Evolutionary conservation across 2,888 invertebrate species (phyloP).

Genomic region (Leptopilina syphax): DNA sequence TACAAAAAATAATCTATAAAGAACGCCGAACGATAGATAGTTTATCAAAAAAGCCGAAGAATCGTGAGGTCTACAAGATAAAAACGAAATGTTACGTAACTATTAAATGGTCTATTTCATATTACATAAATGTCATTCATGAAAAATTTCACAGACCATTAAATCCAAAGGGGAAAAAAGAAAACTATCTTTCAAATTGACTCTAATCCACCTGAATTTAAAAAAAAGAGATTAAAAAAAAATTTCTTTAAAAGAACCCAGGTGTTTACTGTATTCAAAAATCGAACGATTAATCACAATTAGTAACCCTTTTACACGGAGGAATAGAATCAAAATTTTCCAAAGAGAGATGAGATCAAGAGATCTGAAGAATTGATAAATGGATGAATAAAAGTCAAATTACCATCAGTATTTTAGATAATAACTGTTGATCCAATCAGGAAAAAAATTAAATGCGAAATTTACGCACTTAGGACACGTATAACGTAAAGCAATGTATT

Average conservation of each 20-base stretch:
- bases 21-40: too few relatives aligned
- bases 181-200: too few relatives aligned
- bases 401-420: constrained; percentile 1
- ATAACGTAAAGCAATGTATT: too few relatives aligned
- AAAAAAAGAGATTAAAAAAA: not conserved
- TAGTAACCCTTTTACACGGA: not conserved
- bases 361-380: not conserved
- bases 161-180: not conserved
- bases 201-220: too few relatives aligned
- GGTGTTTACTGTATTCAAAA: not conserved
- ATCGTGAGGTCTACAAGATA: not conserved
- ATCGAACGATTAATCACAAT: constrained; percentile 18
- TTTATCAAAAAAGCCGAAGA: not conserved
- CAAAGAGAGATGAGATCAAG: not conserved
- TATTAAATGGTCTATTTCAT: not conserved
- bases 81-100: not conserved
- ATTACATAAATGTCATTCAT: not conserved
- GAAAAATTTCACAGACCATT: constrained; percentile 8
- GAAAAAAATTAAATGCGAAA: too few relatives aligned
- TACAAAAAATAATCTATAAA: too few relatives aligned
- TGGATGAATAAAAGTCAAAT: constrained; percentile 1
- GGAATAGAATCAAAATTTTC: not conserved
- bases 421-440: not conserved
- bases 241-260: not conserved
- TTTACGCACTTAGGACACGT: too few relatives aligned